Evolutionary conservation across 2,113 vertebrate genomes (phyloP), one percentile per base, ranked within the genome.

Genomic region (Pollachius pollachius): DNA sequence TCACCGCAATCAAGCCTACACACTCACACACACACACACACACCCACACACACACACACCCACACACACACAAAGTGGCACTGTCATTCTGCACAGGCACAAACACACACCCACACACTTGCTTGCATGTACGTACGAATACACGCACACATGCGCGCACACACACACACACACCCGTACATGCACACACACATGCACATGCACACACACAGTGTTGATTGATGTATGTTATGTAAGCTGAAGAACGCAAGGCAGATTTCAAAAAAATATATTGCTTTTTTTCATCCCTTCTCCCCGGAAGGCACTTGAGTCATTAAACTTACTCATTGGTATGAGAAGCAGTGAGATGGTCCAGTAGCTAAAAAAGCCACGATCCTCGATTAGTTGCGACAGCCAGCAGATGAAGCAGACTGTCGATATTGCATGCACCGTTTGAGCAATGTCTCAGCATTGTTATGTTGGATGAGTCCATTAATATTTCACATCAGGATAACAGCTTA

Each of bases 1-100:
- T 80, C 62, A 65, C 61, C 78, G 80, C 82, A 68, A 71, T 82
- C 65, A 77, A 71, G 79, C 81, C 64, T 67, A 57, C 69, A 60
- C 70, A 6, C 37, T 23, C 19, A 8, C 18, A 21, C 17, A 61
- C 17, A 23, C 18, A 21, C 59, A 61, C 4, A 23, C 19, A 61
- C 59, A 61, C 59, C 23, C 59, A 61, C 59, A 21, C 59, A 61
- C 16, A 37, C 27, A 37, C 62, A 63, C 25, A 30, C 25, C 1
- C 25, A 16, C 62, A 37, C 62, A 63, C 62, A 63, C 62, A 63
- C 21, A 63, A 23, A 23, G 23, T 23, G 23, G 23, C 23, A 23
- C 23, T 23, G 23, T 23, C 2, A 23, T 23, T 23, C 30, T 4
- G 7, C 62, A 64, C 62, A 64, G 25, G 37, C 62, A 64, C 13